A percentile compares a stretch with the other conserved stretches of the same genome.
These are phyloP conservation scores for Tenthredo amoena DNA, from an alignment of 2,888 invertebrate genomes.

Conservation along the genomic window DNA sequence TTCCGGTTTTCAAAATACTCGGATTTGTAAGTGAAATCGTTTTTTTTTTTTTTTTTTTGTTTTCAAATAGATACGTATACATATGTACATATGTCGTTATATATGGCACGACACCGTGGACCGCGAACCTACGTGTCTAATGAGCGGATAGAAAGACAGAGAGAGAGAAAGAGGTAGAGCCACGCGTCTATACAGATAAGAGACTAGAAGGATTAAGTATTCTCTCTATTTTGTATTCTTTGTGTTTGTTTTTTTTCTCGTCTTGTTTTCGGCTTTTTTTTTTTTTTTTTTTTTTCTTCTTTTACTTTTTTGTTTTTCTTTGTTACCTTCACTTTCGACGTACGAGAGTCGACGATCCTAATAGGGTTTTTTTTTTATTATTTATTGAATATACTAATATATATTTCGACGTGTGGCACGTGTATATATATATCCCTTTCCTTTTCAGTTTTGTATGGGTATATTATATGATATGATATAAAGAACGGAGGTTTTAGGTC, in stretches of 20 bases:
- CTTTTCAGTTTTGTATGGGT: not conserved
- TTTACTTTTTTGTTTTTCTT: no score
- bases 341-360: no score
- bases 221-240: not conserved
- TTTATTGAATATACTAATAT: no score
- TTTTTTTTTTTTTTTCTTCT: no score
- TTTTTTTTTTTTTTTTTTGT: no score
- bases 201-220: not conserved
- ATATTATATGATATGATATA: not conserved
- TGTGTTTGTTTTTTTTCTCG: not conserved
- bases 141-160: not conserved
- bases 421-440: not conserved
- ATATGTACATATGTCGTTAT: not conserved
- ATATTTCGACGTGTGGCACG: not conserved
- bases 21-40: not conserved
- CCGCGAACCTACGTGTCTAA: not conserved
- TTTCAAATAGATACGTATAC: not conserved
- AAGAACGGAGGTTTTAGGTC: not conserved
- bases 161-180: not conserved
- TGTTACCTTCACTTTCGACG: no score
- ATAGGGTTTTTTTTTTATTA: no score
- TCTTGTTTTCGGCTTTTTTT: not conserved
- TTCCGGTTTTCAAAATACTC: not conserved
- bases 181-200: not conserved
- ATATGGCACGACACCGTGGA: slow-evolving; percentile 10